A percentile compares a stretch with the other conserved stretches of the same genome.
phyloP scores from a whole-genome alignment of 2,888 invertebrate species.

The Tromatobia lineatoria region DNA sequence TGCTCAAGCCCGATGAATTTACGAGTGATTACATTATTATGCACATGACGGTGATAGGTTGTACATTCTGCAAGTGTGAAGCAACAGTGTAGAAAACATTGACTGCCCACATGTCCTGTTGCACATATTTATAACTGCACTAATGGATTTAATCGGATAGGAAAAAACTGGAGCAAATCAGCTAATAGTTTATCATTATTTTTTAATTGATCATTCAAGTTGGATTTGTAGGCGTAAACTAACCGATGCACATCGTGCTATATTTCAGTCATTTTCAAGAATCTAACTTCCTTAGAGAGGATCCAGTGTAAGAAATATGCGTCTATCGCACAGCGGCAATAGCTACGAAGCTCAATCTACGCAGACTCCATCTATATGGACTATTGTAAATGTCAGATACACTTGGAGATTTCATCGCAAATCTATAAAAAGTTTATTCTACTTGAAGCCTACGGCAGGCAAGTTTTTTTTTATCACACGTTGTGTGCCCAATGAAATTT shows the following conservation, averaged over 20 bases:
- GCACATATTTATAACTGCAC: background rate
- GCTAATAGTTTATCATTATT: background rate
- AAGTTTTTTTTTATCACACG: no score
- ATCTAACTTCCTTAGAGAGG: no score
- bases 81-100: slow-evolving; percentile 29
- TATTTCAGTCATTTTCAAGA: background rate
- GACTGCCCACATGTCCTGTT: slow-evolving; percentile 46
- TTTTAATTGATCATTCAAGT: background rate
- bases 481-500: no score
- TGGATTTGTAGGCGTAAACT: background rate
- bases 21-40: slow-evolving; percentile 58
- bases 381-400: no score
- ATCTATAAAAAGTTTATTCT: no score
- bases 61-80: slow-evolving; percentile 15
- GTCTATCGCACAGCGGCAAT: no score
- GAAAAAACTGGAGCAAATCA: background rate
- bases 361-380: no score
- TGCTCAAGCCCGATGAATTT: slow-evolving; percentile 48
- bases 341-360: no score
- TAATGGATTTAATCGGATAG: background rate
- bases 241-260: background rate
- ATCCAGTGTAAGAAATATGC: no score
- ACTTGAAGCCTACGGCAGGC: no score
- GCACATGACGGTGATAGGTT: slow-evolving; percentile 5
- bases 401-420: no score